Conservation (phyloP, 2,797 vertebrate genomes). For the Naso thynnoides region DNA sequence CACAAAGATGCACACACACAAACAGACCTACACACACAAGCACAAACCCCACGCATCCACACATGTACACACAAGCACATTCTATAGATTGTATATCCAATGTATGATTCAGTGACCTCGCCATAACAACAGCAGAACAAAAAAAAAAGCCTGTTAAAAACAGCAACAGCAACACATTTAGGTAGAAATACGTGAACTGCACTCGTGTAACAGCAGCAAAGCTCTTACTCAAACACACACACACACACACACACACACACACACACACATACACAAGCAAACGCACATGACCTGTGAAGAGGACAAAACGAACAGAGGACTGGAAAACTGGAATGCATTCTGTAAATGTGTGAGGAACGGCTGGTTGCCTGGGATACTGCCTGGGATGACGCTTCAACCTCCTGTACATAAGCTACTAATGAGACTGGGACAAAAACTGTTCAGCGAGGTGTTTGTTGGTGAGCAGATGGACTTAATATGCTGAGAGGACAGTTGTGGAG, state of each 20-base stretch:
- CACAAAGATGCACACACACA: constrained; percentile 45
- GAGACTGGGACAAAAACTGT: constrained; percentile 55
- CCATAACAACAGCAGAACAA: constrained; percentile 47
- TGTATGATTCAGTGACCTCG: constrained; percentile 68
- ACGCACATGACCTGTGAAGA: constrained; percentile 71
- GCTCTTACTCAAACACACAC: constrained; percentile 48
- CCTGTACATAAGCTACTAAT: constrained; percentile 82
- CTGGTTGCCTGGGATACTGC: constrained; percentile 67
- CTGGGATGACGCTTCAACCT: constrained; percentile 69
- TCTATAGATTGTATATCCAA: constrained; percentile 61
- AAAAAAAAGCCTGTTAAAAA: not conserved
- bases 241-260: constrained; percentile 58
- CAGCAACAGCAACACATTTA: constrained; percentile 34
- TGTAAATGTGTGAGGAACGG: constrained; percentile 73
- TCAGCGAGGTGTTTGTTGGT: constrained; percentile 54
- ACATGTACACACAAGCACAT: constrained; percentile 58
- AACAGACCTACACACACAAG: constrained; percentile 61
- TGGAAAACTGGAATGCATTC: constrained; percentile 65
- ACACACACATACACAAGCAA: constrained; percentile 47
- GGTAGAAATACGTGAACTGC: constrained; percentile 45
- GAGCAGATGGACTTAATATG: constrained; percentile 53
- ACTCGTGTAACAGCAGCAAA: constrained; percentile 25
- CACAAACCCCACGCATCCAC: constrained; percentile 74
- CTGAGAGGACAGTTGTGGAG: constrained; percentile 52
- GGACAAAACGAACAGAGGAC: constrained; percentile 57